Conservation (phyloP, 2,113 vertebrate genomes). For the Mirounga angustirostris region DNA sequence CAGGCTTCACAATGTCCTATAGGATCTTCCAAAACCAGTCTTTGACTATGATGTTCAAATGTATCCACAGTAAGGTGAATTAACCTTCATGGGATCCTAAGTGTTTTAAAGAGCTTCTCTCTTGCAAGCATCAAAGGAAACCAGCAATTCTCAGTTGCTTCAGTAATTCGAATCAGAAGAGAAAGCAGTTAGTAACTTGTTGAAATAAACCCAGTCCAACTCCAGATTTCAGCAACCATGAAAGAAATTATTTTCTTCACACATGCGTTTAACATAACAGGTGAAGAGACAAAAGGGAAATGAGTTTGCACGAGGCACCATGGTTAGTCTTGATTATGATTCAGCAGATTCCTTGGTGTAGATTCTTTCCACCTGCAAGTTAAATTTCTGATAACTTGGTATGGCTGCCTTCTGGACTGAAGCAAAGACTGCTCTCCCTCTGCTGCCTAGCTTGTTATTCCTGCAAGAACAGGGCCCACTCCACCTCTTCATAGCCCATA, state of each 20-base stretch:
- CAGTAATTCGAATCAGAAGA: constrained; percentile 47
- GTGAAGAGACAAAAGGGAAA: constrained; percentile 47
- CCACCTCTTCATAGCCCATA: too few species aligned
- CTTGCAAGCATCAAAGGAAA: constrained; percentile 61
- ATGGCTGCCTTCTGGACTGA: neutral
- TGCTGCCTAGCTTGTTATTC: neutral
- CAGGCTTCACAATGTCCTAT: neutral
- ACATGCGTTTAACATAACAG: constrained; percentile 11
- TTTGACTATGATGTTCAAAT: neutral
- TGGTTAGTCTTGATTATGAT: constrained; percentile 45
- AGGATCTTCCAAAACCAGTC: neutral
- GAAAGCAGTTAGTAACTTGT: constrained; percentile 50
- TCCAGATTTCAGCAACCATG: constrained; percentile 52
- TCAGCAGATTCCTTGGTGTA: constrained; percentile 61
- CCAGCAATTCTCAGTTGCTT: constrained; percentile 20
- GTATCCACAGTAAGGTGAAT: neutral
- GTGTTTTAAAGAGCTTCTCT: constrained; percentile 35
- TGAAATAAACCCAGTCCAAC: constrained; percentile 36
- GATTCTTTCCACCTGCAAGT: neutral
- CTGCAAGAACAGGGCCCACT: neutral
- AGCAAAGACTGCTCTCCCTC: neutral
- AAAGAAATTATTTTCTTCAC: constrained; percentile 62
- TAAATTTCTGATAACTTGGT: constrained; percentile 52
- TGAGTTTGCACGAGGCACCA: constrained; percentile 34
- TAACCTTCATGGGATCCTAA: neutral